Evolutionary conservation across 2,797 vertebrate genomes (phyloP).

Genomic region (Todus mexicanus): DNA sequence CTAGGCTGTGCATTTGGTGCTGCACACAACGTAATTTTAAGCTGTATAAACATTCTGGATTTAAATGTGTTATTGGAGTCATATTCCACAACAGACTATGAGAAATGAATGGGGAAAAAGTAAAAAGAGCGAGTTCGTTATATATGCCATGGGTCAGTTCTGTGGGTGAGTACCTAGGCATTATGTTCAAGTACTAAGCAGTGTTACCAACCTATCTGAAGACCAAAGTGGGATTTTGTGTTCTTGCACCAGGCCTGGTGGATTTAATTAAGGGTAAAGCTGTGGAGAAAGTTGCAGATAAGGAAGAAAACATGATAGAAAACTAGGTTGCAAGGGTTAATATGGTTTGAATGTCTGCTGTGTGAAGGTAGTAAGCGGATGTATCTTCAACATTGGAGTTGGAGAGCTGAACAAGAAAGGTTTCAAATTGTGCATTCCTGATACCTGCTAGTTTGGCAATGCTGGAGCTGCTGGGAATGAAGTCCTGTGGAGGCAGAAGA

Average conservation of each 20-base stretch:
- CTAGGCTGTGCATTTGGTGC: not conserved
- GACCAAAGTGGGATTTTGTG: not conserved
- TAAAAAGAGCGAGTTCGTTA: not conserved
- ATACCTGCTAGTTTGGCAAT: not conserved
- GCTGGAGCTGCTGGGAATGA: not conserved
- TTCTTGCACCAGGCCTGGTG: not conserved
- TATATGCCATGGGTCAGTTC: not conserved
- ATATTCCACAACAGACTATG: not conserved
- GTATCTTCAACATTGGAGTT: not conserved
- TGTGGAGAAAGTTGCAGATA: not conserved
- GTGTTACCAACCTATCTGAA: not conserved
- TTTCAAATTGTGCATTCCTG: not conserved
- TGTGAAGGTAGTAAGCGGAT: not conserved
- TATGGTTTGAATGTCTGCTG: rapidly evolving
- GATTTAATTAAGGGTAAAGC: not conserved
- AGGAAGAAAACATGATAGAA: not conserved
- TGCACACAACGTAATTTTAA: not conserved
- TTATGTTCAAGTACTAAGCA: not conserved
- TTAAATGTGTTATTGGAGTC: not conserved
- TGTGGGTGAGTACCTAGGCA: not conserved
- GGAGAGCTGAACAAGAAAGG: not conserved
- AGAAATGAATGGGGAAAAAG: not conserved
- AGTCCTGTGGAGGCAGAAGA: not conserved
- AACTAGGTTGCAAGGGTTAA: not conserved
- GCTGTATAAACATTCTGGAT: not conserved